Base-by-base conservation (phyloP, 2,888 invertebrate genomes). In the Cryptocheilus praepositus region DNA sequence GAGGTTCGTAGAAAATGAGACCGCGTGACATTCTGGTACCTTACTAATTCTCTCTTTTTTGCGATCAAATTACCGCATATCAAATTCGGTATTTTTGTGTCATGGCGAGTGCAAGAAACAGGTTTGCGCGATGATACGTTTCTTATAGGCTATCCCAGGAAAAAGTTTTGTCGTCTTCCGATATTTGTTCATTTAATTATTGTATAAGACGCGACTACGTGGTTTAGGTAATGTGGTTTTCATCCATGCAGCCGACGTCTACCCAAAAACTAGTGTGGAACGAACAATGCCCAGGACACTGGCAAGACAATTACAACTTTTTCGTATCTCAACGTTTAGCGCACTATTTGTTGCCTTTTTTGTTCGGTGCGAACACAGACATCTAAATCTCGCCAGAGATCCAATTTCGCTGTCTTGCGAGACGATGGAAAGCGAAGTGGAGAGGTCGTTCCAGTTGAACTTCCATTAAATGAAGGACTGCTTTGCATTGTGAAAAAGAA, bases 81-180 rank as follows among this genome's bases (percentile, higher is more conserved):
- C 63, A 22, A 65, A 70, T 73, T 76, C 67, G 72, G 67, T 72
- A 68, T 72, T 73, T 67, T 62, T 67, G 64, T 43, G 64, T 53
- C 67, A 53, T 60, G 64, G 44, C 56, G 46, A 58, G 45, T 62
- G 63, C 51, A 16, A 45, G 22, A 5, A 36, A 36, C 36, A 36
- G 62, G 67, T 69, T 72, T 69, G 64, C 72, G 69, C 66, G 72
- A 64, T 68, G n/a, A 61, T 69, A 69, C 56, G 64, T 61, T 69
- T 73, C 61, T 72, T 69, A 63, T 57, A 53, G 60, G 71, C 49
- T 19, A 52, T 15, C 53, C 46, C 49, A 36, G 3, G 7, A 36
- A 7, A 1, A 7, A 36, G 36, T 7, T 36, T 11, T 36, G 3
- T 11, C 36, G 7, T 36, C 36, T 36, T 36, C 13, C 13, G 36